Percentiles rank a stretch among this genome's conserved stretches.
phyloP scores from a whole-genome alignment of 1,140 invertebrate species.

The Leptinotarsa defecta region DNA sequence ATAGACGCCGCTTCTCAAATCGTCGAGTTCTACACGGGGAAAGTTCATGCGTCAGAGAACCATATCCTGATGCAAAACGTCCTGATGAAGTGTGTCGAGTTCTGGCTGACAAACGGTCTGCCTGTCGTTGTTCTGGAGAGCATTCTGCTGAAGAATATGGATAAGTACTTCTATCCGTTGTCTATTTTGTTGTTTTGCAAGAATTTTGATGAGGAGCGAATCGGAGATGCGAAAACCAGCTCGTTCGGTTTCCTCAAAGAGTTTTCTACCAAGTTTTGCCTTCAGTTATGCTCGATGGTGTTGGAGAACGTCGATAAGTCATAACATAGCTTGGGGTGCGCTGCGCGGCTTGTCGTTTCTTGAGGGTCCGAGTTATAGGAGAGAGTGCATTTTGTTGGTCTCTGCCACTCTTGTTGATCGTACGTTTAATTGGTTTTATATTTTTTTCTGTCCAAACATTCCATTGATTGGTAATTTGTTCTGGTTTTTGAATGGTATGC shows the following conservation, averaged over 20 bases:
- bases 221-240: constrained; percentile 35
- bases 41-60: constrained; percentile 53
- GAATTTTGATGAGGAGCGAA: constrained; percentile 53
- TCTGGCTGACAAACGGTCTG: constrained; percentile 56
- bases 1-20: constrained; percentile 48
- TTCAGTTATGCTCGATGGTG: constrained; percentile 56
- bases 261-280: constrained; percentile 56
- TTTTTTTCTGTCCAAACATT: too few relatives aligned
- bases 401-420: too few relatives aligned
- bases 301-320: constrained; percentile 55
- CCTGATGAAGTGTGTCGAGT: constrained; percentile 56
- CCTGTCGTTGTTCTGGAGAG: constrained; percentile 56
- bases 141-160: constrained; percentile 57
- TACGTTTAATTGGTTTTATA: too few relatives aligned
- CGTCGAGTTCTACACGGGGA: constrained; percentile 53
- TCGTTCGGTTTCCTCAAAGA: constrained; percentile 54
- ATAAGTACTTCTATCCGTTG: constrained; percentile 58
- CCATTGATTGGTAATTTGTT: too few relatives aligned
- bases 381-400: too few relatives aligned
- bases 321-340: constrained; percentile 29
- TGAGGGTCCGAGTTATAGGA: too few relatives aligned
- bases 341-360: too few relatives aligned
- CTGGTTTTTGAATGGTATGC: too few relatives aligned
- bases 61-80: constrained; percentile 56
- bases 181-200: constrained; percentile 58